Conservation (phyloP, 2,888 invertebrate species). For the Druceiella hillmani region DNA sequence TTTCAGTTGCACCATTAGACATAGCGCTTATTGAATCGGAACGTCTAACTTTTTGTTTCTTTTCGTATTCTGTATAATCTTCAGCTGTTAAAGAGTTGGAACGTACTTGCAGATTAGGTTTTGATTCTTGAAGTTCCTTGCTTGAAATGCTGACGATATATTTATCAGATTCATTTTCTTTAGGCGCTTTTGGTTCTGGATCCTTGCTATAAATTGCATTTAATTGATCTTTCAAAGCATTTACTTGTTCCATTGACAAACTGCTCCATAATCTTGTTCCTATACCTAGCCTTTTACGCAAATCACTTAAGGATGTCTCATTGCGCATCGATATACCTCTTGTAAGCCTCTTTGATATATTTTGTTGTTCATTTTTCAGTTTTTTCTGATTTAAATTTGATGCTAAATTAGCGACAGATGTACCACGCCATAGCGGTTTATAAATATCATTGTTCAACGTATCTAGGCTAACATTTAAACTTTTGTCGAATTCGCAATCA, state of each 20-base stretch:
- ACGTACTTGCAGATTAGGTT: constrained; percentile 48
- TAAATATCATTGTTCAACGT: constrained; percentile 60
- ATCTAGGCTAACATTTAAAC: constrained; percentile 36
- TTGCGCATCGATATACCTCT: constrained; percentile 35
- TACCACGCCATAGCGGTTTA: constrained; percentile 79
- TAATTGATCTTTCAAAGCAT: constrained; percentile 71
- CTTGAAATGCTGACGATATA: constrained; percentile 59
- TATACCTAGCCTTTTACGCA: constrained; percentile 52
- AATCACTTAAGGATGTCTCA: constrained; percentile 42
- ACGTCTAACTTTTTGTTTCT: constrained; percentile 40
- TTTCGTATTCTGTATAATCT: constrained; percentile 35
- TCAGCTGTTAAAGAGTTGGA: constrained; percentile 52
- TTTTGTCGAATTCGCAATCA: constrained; percentile 45
- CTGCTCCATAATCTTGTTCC: constrained; percentile 79
- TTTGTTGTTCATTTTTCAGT: constrained; percentile 38
- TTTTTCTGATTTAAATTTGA: constrained; percentile 61
- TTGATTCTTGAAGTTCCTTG: constrained; percentile 30
- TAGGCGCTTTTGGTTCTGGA: constrained; percentile 37
- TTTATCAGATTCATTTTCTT: constrained; percentile 41
- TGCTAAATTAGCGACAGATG: constrained; percentile 75
- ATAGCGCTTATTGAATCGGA: constrained; percentile 55
- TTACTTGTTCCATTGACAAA: constrained; percentile 77
- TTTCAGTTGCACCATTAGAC: constrained; percentile 39
- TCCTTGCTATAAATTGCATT: constrained; percentile 74
- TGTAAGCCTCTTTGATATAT: constrained; percentile 28